Evolutionary conservation across 1,140 invertebrate species (phyloP).

Genomic region (Drosophila sucinea): DNA sequence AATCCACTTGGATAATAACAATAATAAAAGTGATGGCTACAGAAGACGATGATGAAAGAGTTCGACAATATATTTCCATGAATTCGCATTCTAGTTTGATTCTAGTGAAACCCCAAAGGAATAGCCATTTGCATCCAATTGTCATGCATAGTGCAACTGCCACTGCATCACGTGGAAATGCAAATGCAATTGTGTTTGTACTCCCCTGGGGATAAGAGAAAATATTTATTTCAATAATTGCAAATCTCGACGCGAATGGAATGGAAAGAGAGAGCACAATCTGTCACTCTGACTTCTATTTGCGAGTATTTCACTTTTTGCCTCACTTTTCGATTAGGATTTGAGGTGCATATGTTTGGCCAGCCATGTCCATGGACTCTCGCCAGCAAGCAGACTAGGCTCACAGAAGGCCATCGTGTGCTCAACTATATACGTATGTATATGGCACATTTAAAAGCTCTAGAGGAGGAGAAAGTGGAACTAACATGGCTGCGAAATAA

Average conservation of each 20-base stretch:
- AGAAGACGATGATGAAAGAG: neutral
- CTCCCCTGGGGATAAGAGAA: neutral
- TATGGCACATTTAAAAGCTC: neutral
- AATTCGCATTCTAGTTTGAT: neutral
- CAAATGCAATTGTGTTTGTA: constrained; percentile 7
- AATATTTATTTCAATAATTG: constrained; percentile 61
- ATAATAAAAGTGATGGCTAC: neutral
- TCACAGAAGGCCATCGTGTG: neutral
- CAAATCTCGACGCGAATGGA: constrained; percentile 27
- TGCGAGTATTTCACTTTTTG: constrained; percentile 1
- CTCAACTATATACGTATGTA: neutral
- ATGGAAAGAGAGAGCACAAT: constrained; percentile 24
- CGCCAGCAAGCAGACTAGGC: neutral
- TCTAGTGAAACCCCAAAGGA: neutral
- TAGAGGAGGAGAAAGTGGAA: neutral
- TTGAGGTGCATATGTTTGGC: neutral
- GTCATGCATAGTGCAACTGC: constrained; percentile 36
- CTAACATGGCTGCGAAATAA: constrained; percentile 20
- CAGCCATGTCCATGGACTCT: neutral
- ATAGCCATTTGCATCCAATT: constrained; percentile 52
- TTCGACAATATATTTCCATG: neutral
- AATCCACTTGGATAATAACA: neutral
- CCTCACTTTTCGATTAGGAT: neutral
- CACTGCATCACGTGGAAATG: too few relatives aligned
- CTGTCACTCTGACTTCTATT: neutral